phyloP scores from a whole-genome alignment of 2,888 invertebrate genomes.

The Phasia obesa region DNA sequence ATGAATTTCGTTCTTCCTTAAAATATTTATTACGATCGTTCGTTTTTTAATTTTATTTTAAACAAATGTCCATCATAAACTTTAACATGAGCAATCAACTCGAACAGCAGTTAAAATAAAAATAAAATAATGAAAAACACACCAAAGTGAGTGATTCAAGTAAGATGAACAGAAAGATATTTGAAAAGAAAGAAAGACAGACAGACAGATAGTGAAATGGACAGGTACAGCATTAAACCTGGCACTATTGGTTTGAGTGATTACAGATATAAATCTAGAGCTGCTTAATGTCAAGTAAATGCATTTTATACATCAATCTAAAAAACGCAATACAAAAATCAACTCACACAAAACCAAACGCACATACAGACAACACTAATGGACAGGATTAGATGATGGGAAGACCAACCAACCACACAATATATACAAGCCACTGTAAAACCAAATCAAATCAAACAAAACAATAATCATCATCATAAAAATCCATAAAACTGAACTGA shows the following conservation, averaged over 20 bases:
- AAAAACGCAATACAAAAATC: constrained; percentile 46
- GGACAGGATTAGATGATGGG: constrained; percentile 54
- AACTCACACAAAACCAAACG: constrained; percentile 19
- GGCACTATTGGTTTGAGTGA: constrained; percentile 70
- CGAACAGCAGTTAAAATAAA: constrained; percentile 56
- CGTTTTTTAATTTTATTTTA: constrained; percentile 58
- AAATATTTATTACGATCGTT: constrained; percentile 53
- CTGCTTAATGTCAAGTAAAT: constrained; percentile 73
- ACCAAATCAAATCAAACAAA: constrained; percentile 26
- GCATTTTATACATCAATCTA: constrained; percentile 73
- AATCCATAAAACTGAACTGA: constrained; percentile 58
- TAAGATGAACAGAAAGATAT: constrained; percentile 44
- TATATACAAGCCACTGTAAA: constrained; percentile 27
- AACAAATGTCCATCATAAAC: constrained; percentile 68
- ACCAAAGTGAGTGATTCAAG: constrained; percentile 27
- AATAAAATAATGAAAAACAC: neutral
- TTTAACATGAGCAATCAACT: constrained; percentile 64
- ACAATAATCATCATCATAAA: constrained; percentile 58
- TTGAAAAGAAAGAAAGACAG: constrained; percentile 31
- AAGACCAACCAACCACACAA: constrained; percentile 6
- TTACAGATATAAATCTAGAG: constrained; percentile 73
- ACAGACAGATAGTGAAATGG: constrained; percentile 39
- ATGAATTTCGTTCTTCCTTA: constrained; percentile 19
- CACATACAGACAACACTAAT: constrained; percentile 28
- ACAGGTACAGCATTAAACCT: constrained; percentile 61